Base-by-base conservation (phyloP, 1,140 invertebrate genomes). In the Charaxes varanes region DNA sequence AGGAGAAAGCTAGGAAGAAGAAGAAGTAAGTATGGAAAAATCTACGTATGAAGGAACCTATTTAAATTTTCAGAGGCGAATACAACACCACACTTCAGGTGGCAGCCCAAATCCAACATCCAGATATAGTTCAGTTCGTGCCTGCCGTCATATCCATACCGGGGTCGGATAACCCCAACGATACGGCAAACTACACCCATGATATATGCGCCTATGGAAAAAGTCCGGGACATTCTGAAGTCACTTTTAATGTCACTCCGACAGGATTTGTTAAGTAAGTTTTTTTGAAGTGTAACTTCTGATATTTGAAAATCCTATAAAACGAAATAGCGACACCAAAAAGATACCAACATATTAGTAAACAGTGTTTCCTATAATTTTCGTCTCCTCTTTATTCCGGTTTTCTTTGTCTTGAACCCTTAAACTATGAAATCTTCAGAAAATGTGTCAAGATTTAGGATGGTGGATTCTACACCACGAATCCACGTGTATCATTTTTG, bases 171-270 rank as follows among this genome's bases (percentile, higher is more conserved):
- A 43, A 54, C 0, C 70, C 76, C 3, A 72, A 74, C 33, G 36
- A 53, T 0, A 68, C 55, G 0, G 60, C 51, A 0, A 41, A 48
- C 30, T 40, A 55, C 30, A 69, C 81, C 13, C 82, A 87, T 54
- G 74, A 84, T 23, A 83, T 90, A 40, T 70, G 69, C 42, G 80
- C 90, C 18, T 83, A 84, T 7, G 89, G 88, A 10, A 67, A 85
- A 1, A 83, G 68, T 18, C 86, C 89, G 3, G 90, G 90, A 37
- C 85, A 87, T 44, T 82, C 87, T 0, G 80, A 86, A 19, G 62
- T 90, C 6, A 85, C 72, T 5, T 82, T 86, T 31, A 87, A 87
- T 57, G 82, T 86, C 15, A 86, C 82, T 1, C 85, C 86, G 2
- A 34, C 19, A 12, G 76, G 84, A 50, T 54, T 68, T 48, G 56